These are phyloP conservation scores for Euzetes globulus DNA, from an alignment of 2,888 invertebrate species.

Conservation along the genomic window DNA sequence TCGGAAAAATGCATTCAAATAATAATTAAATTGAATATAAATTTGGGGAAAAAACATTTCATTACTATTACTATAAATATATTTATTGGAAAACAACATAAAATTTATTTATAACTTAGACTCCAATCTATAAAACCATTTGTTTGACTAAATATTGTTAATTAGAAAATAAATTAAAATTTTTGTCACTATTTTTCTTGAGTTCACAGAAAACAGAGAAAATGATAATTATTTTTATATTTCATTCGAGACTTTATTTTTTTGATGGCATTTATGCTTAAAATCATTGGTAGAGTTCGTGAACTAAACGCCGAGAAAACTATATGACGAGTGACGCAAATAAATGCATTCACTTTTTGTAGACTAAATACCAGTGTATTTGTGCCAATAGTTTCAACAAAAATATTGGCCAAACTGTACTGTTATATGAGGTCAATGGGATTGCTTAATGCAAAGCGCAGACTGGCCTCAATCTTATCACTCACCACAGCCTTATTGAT, in stretches of 20 bases:
- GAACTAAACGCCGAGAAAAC: conserved; percentile 9
- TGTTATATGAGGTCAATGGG: background rate
- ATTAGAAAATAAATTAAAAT: too few species aligned
- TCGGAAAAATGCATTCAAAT: too few species aligned
- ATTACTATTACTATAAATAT: too few species aligned
- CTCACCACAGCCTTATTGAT: background rate
- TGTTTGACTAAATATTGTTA: too few species aligned
- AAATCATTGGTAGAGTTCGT: conserved; percentile 20
- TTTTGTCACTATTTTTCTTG: too few species aligned
- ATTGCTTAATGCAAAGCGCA: background rate
- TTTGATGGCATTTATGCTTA: conserved; percentile 11
- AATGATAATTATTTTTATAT: background rate
- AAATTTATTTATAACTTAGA: too few species aligned
- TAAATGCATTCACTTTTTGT: background rate
- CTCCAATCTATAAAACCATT: too few species aligned
- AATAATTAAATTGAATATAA: too few species aligned
- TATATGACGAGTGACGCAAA: background rate
- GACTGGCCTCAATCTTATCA: background rate
- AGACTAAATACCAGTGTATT: background rate
- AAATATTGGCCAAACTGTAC: background rate
- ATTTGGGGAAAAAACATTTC: too few species aligned
- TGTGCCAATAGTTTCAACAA: background rate
- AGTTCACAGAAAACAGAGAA: background rate
- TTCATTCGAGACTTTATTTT: background rate
- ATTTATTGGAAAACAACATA: too few species aligned